Evolutionary conservation across 2,888 invertebrate genomes (phyloP).

Genomic region (Idaea aversata): DNA sequence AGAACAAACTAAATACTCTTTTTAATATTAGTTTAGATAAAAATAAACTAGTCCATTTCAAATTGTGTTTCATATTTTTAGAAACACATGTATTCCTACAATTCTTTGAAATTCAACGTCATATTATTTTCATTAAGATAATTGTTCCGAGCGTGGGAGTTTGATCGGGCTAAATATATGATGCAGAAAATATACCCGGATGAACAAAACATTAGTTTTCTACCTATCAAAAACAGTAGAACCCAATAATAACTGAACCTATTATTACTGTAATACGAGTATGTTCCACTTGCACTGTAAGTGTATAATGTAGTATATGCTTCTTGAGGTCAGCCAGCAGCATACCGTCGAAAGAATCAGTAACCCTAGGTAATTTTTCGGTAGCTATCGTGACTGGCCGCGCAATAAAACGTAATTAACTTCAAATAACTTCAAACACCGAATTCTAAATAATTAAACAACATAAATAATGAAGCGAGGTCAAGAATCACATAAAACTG

Average conservation of each 20-base stretch:
- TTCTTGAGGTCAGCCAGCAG: conserved; percentile 47
- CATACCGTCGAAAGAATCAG: conserved; percentile 18
- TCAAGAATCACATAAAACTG: conserved; percentile 7
- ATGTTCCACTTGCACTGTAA: conserved; percentile 47
- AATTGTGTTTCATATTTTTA: neutral
- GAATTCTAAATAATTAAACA: conserved; percentile 58
- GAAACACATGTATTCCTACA: neutral
- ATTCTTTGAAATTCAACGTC: neutral
- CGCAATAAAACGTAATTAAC: conserved; percentile 61
- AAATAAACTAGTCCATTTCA: neutral
- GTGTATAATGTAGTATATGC: conserved; percentile 32
- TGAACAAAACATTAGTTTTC: conserved; percentile 39
- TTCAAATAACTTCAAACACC: conserved; percentile 53
- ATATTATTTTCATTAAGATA: neutral
- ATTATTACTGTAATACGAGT: conserved; percentile 42
- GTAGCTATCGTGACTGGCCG: conserved; percentile 61
- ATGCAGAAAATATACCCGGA: conserved; percentile 34
- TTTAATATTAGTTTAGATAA: too few species aligned
- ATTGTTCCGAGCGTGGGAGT: neutral
- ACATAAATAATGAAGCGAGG: conserved; percentile 42
- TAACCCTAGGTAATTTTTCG: conserved; percentile 36
- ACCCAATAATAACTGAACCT: conserved; percentile 56
- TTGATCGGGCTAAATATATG: conserved; percentile 22
- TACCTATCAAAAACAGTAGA: conserved; percentile 47
- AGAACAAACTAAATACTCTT: too few species aligned